Evolutionary conservation across 2,113 vertebrate species (phyloP), one percentile per base, ranked within the genome.

Genomic region (Danionella cerebrum): DNA sequence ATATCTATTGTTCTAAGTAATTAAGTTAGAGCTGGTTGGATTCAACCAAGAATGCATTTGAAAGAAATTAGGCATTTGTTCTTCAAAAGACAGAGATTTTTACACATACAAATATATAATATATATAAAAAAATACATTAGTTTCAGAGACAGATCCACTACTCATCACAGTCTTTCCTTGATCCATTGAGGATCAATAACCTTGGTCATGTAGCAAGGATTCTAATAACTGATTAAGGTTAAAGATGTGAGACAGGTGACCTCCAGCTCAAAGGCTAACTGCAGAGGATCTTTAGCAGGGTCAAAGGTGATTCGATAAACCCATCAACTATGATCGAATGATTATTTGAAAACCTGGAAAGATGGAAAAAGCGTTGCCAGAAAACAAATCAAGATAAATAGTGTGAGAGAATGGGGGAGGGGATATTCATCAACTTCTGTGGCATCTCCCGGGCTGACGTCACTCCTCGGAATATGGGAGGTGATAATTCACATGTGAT

Each of bases 401-500:
- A 31, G 41, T 22, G 44, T 31, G 39, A 71, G 60, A 41, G 41
- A 55, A n/a, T 21, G 41, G 47, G 6, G 14, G 39, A 45, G 8
- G 51, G 27, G 45, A 60, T 60, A 48, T 64, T 55, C 25, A 75
- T 75, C 64, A 67, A 51, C 55, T 65, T 75, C 55, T 63, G 48
- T 21, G n/a, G 9, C 29, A 38, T 71, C 54, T 71, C 55, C 29
- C 62, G 1, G 36, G 7, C 59, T 82, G 80, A 84, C 69, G 72
- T 58, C 80, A 82, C 81, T 79, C 65, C 77, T 76, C 44, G 35
- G 29, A 79, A 70, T 21, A 59, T 36, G 42, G 65, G 69, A 83
- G 73, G 84, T 82, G 87, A 69, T 86, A 86, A 88, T 84, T 69
- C 54, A 80, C 78, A 75, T 75, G 81, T 78, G 67, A 84, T 73